phyloP scores from a whole-genome alignment of 2,797 vertebrate genomes.

The Channallabes apus region DNA sequence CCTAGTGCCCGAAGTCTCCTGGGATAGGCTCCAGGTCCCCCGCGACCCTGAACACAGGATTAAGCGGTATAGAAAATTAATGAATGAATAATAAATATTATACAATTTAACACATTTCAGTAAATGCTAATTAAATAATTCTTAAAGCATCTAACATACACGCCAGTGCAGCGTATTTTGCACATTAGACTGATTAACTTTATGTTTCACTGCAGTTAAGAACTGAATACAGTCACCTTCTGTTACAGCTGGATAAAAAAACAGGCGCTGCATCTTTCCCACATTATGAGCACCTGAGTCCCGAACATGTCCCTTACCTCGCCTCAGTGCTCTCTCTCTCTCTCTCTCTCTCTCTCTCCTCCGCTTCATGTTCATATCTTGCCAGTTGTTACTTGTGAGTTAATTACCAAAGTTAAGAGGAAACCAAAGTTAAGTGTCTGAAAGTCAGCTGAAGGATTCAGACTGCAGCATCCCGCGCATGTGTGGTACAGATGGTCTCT shows the following conservation, averaged over 20 bases:
- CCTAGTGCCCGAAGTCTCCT: no score
- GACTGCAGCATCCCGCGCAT: slow-evolving; percentile 29
- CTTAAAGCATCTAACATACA: not conserved
- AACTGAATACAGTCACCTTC: not conserved
- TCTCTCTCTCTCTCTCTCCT: not conserved
- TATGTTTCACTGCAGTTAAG: not conserved
- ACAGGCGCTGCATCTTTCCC: not conserved
- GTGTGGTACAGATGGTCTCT: slow-evolving; percentile 46
- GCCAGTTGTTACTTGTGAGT: slow-evolving; percentile 4
- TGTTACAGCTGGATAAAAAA: not conserved
- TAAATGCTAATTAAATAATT: not conserved
- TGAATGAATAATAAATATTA: no score
- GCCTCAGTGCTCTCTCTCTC: not conserved
- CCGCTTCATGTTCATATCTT: not conserved
- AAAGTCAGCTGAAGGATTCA: slow-evolving; percentile 51
- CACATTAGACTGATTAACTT: not conserved
- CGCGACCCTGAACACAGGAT: no score
- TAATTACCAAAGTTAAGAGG: slow-evolving; percentile 25
- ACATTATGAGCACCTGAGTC: not conserved
- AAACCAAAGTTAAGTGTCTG: slow-evolving; percentile 2
- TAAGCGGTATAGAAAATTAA: no score
- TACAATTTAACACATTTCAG: no score
- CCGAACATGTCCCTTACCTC: not conserved
- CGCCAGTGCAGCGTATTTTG: not conserved
- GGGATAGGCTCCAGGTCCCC: no score